phyloP scores from a whole-genome alignment of 30 jellyfish, hydroid and myxozoan species.

The Haliclystus octoradiatus region DNA sequence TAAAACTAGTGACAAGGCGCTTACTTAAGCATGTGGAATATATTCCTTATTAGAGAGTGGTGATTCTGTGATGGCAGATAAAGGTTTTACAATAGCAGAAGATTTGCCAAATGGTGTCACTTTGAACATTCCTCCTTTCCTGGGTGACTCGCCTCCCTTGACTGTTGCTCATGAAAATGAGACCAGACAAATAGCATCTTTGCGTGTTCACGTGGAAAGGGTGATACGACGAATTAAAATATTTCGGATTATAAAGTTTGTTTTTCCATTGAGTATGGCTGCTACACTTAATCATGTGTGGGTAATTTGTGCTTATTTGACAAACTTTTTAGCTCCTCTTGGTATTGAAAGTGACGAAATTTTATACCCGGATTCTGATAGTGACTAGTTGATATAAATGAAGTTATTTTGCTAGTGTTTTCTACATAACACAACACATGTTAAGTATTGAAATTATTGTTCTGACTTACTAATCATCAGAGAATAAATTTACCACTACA shows the following conservation, averaged over 20 bases:
- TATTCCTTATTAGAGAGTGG: slow-evolving; percentile 10
- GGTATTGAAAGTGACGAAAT: too few species aligned
- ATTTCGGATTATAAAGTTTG: slow-evolving; percentile 5
- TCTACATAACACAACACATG: too few species aligned
- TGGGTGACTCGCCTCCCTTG: slow-evolving; percentile 15
- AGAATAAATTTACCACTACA: too few species aligned
- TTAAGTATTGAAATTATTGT: too few species aligned
- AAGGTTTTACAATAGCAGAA: slow-evolving; percentile 11
- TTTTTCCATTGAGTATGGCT: slow-evolving; percentile 11
- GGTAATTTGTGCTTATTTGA: slow-evolving; percentile 12
- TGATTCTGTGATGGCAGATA: slow-evolving; percentile 31
- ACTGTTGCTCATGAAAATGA: slow-evolving; percentile 18
- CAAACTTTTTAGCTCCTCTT: too few species aligned
- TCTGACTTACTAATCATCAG: too few species aligned
- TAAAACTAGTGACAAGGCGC: slow-evolving; percentile 12
- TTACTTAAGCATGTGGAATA: slow-evolving; percentile 18
- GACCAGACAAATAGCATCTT: slow-evolving; percentile 11
- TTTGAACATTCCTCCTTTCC: slow-evolving; percentile 22
- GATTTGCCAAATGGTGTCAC: slow-evolving; percentile 9
- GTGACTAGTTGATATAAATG: too few species aligned
- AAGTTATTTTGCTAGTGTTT: too few species aligned
- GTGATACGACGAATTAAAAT: slow-evolving; percentile 21
- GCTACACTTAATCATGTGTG: slow-evolving; percentile 9
- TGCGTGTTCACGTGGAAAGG: slow-evolving; percentile 28
- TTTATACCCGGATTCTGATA: too few species aligned